These are phyloP conservation scores for Turritopsis rubra DNA, from an alignment of 30 jellyfish, hydroid and myxozoan genomes.

Conservation along the genomic window DNA sequence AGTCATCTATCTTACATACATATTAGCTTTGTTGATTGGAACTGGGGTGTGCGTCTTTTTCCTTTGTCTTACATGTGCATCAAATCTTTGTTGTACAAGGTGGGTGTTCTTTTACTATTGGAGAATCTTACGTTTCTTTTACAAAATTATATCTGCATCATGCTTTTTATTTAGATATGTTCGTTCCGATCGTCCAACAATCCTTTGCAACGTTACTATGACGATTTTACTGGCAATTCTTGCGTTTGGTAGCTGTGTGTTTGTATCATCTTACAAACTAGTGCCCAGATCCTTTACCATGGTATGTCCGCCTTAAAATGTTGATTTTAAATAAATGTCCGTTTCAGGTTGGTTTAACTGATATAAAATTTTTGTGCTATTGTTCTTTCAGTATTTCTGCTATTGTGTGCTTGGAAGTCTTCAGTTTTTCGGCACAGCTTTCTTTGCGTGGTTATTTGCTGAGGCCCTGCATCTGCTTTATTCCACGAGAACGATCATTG, in stretches of 20 bases:
- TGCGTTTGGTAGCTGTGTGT: conserved; percentile 61
- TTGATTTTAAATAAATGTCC: too few species aligned
- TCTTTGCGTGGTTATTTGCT: conserved; percentile 90
- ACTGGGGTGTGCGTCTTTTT: conserved; percentile 62
- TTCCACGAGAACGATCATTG: conserved; percentile 73
- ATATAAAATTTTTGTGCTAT: neutral
- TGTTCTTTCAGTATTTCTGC: conserved; percentile 68
- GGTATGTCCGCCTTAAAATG: conserved; percentile 48
- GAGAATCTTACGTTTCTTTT: too few species aligned
- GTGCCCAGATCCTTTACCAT: conserved; percentile 42
- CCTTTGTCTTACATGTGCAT: conserved; percentile 57
- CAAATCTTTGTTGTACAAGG: conserved; percentile 78
- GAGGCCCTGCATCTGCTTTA: conserved; percentile 83
- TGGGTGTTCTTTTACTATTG: conserved; percentile 16
- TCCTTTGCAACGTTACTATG: conserved; percentile 64
- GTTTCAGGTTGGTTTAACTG: too few species aligned
- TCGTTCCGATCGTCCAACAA: conserved; percentile 67
- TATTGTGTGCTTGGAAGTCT: conserved; percentile 67
- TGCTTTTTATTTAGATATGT: conserved; percentile 49
- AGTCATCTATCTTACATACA: conserved; percentile 27
- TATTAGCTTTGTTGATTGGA: conserved; percentile 66
- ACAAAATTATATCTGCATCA: too few species aligned
- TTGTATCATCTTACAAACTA: conserved; percentile 53
- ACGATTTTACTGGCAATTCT: conserved; percentile 50
- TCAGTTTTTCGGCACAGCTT: conserved; percentile 68